Evolutionary conservation across 2,888 invertebrate species (phyloP).

Genomic region (Uropetala carovei): DNA sequence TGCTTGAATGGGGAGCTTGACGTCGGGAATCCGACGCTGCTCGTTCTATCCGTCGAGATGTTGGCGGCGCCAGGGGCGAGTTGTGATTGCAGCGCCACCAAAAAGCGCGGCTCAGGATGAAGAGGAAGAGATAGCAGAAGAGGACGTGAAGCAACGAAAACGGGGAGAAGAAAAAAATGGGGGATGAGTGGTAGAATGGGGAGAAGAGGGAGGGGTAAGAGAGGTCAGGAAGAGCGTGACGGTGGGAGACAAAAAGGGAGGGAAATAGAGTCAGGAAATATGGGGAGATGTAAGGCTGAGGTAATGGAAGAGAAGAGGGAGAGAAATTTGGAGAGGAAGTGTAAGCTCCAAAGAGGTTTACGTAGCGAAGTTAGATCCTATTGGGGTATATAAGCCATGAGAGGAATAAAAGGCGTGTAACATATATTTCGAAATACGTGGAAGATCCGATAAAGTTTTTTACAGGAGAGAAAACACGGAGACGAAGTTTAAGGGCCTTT

Average conservation of each 20-base stretch:
- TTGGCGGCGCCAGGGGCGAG: not conserved
- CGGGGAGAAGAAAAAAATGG: not conserved
- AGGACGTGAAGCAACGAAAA: not conserved
- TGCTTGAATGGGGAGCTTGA: not conserved
- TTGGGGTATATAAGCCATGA: not conserved
- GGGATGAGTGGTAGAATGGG: not conserved
- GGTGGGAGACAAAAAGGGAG: slow-evolving; percentile 11
- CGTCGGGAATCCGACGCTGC: not conserved
- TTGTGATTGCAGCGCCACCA: not conserved
- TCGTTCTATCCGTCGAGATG: not conserved
- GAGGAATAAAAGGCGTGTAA: not conserved
- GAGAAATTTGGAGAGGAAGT: slow-evolving; percentile 5
- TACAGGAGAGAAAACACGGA: not conserved
- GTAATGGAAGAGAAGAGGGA: slow-evolving; percentile 10
- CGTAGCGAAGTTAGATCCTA: not conserved
- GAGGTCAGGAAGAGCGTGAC: not conserved
- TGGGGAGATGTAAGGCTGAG: not conserved
- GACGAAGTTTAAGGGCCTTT: too few species aligned
- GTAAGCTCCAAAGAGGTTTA: not conserved
- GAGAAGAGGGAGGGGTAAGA: not conserved
- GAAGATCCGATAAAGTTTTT: not conserved
- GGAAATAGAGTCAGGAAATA: not conserved
- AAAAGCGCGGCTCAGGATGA: not conserved
- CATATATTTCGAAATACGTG: not conserved
- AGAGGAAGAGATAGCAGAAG: not conserved